Evolutionary conservation across 2,888 invertebrate genomes (phyloP), one percentile per base, ranked within the genome.

Genomic region (Xylophagus ater): DNA sequence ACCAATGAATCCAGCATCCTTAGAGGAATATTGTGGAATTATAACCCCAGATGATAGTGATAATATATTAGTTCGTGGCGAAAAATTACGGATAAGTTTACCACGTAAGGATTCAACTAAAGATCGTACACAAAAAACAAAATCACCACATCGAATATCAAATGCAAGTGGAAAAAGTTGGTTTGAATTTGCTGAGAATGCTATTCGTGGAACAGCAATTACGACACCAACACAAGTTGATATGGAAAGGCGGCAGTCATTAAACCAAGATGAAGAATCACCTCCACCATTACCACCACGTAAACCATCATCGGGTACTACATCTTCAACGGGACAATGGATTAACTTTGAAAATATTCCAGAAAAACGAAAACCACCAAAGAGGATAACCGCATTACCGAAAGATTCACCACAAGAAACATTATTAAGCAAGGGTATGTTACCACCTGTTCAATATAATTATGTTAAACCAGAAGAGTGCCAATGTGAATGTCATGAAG

Each of bases 381-480:
- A 84, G 61, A 72, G 84, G 47, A 86, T 87, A 51, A 85, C 85
- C 56, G 83, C 84, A 14, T 71, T 86, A 53, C 86, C 86, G 34
- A 68, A 71, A 47, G 69, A 58, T 23, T 40, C 49, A 10, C 14
- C 47, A 9, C 39, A 38, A 58, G 33, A 66, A 10, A 21, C 37
- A 9, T 28, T 58, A 64, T 26, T 50, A 53, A 42, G 50, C 55
- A 13, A 28, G 7, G 26, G 24, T 34, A 17, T 31, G 12, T 29
- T 29, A 13, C 38, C 37, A 21, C 62, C 65, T 44, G 70, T 73
- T 26, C 71, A 78, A 48, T 78, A 78, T 51, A 82, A 76, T 63
- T 87, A 86, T 63, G 87, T 86, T 38, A 84, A 85, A 62, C 86
- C 87, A 4, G 86, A 86, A 58, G 84, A 85, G 54, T 87, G 87